Evolutionary conservation across 2,888 invertebrate genomes (phyloP), one percentile per base, ranked within the genome.

Genomic region (Plagodis pulveraria): DNA sequence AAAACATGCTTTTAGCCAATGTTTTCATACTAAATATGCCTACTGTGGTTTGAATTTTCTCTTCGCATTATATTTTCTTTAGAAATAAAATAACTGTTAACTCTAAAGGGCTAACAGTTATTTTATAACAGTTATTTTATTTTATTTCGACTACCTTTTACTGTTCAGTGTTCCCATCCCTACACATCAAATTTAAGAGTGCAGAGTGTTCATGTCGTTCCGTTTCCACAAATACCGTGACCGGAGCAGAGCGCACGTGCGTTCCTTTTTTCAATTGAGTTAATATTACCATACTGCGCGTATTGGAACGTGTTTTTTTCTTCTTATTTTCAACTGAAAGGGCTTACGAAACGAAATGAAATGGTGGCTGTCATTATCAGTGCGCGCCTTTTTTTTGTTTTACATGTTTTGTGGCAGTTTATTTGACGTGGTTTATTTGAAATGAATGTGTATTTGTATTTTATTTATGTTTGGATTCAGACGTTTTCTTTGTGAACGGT

Each of bases 221-320:
- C 64, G 59, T 65, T 61, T 63, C 62, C 65, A 67, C 68, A 63
- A 66, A 67, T 67, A 69, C 57, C 69, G 64, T 53, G 67, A 54
- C 67, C 56, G 63, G 56, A 57, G 58, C 53, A 51, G 58, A 51
- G 59, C 63, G 64, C 69, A 67, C 69, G 67, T 65, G 69, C 67
- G 69, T 67, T 65, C 57, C 61, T 59, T 67, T n/a, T 68, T 67
- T 65, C 69, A 69, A 67, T 69, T 65, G 62, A 58, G 55, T 56
- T 45, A 22, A 61, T 59, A 66, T 69, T 69, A 63, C 63, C 66
- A 69, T 69, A 58, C 56, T 59, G 57, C 61, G 67, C 53, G 62
- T 57, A 65, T 56, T 53, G 65, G 56, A 69, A 53, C 62, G 64
- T 57, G 44, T 48, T 55, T 56, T 63, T 50, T 47, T 58, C 49